A percentile compares a stretch with the other conserved stretches of the same genome.
These are phyloP conservation scores for Nowickia ferox DNA, from an alignment of 2,888 invertebrate species.

Conservation along the genomic window DNA sequence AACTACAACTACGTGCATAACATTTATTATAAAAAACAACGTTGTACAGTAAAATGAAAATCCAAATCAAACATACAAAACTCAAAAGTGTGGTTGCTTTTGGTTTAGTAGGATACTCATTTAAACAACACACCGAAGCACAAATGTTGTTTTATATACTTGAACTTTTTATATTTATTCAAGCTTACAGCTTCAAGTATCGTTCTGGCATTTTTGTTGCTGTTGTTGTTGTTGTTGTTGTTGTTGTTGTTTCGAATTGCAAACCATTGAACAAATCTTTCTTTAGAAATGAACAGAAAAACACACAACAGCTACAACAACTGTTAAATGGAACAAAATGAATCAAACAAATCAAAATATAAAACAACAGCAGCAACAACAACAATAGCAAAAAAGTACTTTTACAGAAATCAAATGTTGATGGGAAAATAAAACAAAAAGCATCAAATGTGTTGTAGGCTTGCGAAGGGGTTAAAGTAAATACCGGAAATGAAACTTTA, in stretches of 20 bases:
- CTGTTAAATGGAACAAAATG: conserved; percentile 46
- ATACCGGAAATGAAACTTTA: conserved; percentile 70
- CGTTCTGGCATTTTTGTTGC: conserved; percentile 55
- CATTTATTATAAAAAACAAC: conserved; percentile 41
- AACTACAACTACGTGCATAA: not conserved
- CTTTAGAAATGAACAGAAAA: conserved; percentile 47
- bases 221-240: not conserved
- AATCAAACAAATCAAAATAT: conserved; percentile 45
- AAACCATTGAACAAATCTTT: conserved; percentile 68
- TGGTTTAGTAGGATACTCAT: conserved; percentile 42
- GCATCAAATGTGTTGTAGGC: not conserved
- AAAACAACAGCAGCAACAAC: conserved; percentile 3
- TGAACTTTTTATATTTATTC: conserved; percentile 64
- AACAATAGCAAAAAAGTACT: conserved; percentile 9
- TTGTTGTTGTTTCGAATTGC: conserved; percentile 30
- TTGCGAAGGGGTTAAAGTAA: conserved; percentile 55
- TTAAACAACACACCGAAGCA: conserved; percentile 1
- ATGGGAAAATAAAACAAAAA: conserved; percentile 20
- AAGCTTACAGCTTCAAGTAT: conserved; percentile 64
- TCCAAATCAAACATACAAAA: conserved; percentile 54
- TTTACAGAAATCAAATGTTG: conserved; percentile 45
- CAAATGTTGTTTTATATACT: conserved; percentile 36
- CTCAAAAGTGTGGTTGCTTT: conserved; percentile 59
- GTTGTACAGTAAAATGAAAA: conserved; percentile 42
- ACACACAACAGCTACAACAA: conserved; percentile 11